Evolutionary conservation across 1,140 invertebrate genomes (phyloP).

Genomic region (Drosophila watanabei): DNA sequence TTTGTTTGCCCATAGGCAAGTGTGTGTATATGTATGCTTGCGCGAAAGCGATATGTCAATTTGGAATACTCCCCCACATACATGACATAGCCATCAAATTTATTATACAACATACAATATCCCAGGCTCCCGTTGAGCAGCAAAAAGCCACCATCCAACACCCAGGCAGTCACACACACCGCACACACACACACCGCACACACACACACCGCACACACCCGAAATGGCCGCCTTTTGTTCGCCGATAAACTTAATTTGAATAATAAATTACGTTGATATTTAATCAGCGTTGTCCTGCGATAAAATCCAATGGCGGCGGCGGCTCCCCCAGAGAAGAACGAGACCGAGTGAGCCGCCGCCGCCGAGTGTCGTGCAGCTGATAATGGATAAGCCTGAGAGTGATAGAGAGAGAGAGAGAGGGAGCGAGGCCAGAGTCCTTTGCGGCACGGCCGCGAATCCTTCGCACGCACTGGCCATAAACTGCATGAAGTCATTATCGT

Average conservation of each 20-base stretch:
- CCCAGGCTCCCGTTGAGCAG: neutral
- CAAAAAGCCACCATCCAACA: neutral
- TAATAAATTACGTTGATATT: slow-evolving; percentile 84
- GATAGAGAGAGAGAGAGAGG: neutral
- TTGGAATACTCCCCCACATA: slow-evolving; percentile 25
- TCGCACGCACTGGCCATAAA: slow-evolving; percentile 75
- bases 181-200: slow-evolving; percentile 23
- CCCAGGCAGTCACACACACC: slow-evolving; percentile 18
- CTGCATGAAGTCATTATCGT: slow-evolving; percentile 83
- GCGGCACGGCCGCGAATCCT: slow-evolving; percentile 19
- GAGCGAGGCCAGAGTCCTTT: slow-evolving; percentile 13
- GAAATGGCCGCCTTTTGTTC: slow-evolving; percentile 61
- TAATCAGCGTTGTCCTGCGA: slow-evolving; percentile 76
- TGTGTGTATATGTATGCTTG: slow-evolving; percentile 15
- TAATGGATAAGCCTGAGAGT: slow-evolving; percentile 66
- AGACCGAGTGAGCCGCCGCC: neutral
- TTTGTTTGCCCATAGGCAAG: slow-evolving; percentile 53
- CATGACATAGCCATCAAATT: slow-evolving; percentile 55
- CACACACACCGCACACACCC: slow-evolving; percentile 34
- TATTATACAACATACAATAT: slow-evolving; percentile 57
- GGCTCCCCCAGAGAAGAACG: slow-evolving; percentile 21
- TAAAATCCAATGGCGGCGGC: slow-evolving; percentile 69
- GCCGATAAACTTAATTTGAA: slow-evolving; percentile 82
- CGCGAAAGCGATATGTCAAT: slow-evolving; percentile 65
- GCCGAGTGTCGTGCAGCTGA: slow-evolving; percentile 66